Conservation (phyloP, 2,797 vertebrate genomes). For the Mus spretus region DNA sequence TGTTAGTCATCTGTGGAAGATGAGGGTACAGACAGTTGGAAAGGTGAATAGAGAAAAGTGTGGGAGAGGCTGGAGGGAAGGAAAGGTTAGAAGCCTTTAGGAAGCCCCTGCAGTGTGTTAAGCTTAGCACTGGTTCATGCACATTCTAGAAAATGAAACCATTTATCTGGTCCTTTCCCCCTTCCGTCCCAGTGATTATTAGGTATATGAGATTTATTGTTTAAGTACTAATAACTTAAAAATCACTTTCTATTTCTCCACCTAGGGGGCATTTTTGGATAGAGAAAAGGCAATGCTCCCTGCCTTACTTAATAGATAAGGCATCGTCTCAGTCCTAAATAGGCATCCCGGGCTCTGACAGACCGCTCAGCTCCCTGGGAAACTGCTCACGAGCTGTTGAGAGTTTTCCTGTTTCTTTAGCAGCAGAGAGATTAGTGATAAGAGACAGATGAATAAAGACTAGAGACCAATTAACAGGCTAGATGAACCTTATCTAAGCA, state of each 20-base stretch:
- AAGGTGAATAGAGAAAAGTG: not conserved
- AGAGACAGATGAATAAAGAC: slow-evolving; percentile 63
- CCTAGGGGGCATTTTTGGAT: not conserved
- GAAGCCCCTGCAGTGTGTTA: not conserved
- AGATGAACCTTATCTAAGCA: slow-evolving; percentile 67
- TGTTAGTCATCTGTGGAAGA: not conserved
- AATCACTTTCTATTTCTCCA: not conserved
- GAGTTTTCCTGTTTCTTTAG: slow-evolving; percentile 59
- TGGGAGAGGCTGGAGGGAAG: not conserved
- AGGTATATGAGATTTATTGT: slow-evolving; percentile 37
- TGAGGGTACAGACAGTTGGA: not conserved
- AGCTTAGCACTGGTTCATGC: not conserved
- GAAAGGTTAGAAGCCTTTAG: not conserved
- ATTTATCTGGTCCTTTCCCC: not conserved
- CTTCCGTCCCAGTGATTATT: not conserved
- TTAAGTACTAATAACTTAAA: slow-evolving; percentile 35
- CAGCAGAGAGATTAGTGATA: slow-evolving; percentile 69
- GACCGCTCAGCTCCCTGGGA: not conserved
- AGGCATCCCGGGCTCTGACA: not conserved
- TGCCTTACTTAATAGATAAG: slow-evolving; percentile 23
- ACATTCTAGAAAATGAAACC: slow-evolving; percentile 30
- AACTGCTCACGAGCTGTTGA: slow-evolving; percentile 12
- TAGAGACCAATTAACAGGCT: slow-evolving; percentile 77
- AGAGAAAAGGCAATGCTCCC: not conserved
- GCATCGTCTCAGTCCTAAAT: not conserved